phyloP scores from a whole-genome alignment of 2,888 invertebrate genomes.

The Plemyria rubiginata region DNA sequence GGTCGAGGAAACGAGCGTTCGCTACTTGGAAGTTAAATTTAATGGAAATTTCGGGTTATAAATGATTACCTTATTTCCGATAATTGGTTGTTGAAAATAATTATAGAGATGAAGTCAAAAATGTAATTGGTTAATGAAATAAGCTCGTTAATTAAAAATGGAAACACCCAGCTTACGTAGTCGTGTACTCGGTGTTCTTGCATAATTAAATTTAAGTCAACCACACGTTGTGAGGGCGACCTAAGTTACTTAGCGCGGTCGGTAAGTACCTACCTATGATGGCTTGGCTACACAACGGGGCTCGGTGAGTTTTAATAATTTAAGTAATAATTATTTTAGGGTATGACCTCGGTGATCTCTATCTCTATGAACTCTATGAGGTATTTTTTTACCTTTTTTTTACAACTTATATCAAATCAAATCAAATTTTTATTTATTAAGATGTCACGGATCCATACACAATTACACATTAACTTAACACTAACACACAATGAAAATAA shows the following conservation, averaged over 20 bases:
- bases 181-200: constrained; percentile 17
- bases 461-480: too few relatives aligned
- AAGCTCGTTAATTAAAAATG: constrained; percentile 21
- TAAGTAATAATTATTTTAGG: too few relatives aligned
- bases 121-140: constrained; percentile 16
- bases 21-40: constrained; percentile 7
- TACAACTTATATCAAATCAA: too few relatives aligned
- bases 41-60: constrained; percentile 11
- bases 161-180: constrained; percentile 10
- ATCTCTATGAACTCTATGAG: too few relatives aligned
- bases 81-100: constrained; percentile 22
- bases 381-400: too few relatives aligned
- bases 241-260: constrained; percentile 9
- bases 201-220: constrained; percentile 23
- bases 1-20: constrained; percentile 22
- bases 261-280: background rate
- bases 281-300: background rate
- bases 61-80: constrained; percentile 2
- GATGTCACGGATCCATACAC: too few relatives aligned
- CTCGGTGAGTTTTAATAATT: too few relatives aligned
- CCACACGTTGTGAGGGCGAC: constrained; percentile 13
- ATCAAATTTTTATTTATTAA: too few relatives aligned
- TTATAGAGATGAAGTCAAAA: constrained; percentile 20
- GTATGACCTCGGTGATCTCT: too few relatives aligned
- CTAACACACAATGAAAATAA: too few relatives aligned